Base-by-base conservation (phyloP, 2,888 invertebrate genomes). In the Pheosia gnoma region DNA sequence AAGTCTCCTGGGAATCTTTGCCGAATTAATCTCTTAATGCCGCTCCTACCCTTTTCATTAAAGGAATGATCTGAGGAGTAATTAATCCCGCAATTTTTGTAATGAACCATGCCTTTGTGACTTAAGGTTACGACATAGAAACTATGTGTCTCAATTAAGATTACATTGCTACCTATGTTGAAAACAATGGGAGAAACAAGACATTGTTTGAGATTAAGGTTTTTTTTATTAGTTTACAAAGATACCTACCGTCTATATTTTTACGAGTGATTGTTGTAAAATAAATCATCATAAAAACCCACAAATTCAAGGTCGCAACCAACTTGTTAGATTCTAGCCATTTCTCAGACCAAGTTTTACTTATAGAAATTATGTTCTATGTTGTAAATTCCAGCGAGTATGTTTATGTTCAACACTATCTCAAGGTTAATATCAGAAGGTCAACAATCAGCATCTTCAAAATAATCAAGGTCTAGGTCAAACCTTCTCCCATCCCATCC, bases 11-110 rank as follows among this genome's bases (percentile, higher is more conserved):
- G 81, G 88, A 85, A 84, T 87, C 87, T 85, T 88, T 85, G 83
- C 80, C 69, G 83, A 87, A 89, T 88, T 90, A 90, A 91, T 90
- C 89, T 87, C 84, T 87, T 90, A 90, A 90, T 90, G 82, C 85
- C 77, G 72, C 75, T 81, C 78, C 76, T 85, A 84, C 84, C 86
- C 84, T 85, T 88, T 86, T 85, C 83, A 86, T 84, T 86, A 81
- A 80, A 80, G 75, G 72, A 84, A 86, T 85, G 82, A 88, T 87
- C 83, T 65, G 74, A 62, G 66, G 75, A 84, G 85, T 89, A 88
- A 90, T 90, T 89, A 89, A 88, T 86, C 75, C 73, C 57, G 66
- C 67, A 76, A 72, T 79, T 83, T 79, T 75, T 70, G 59, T 68
- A 69, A 68, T 65, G 37, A 53, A 53, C 9, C 37, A 53, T 36